Evolutionary conservation across 2,797 vertebrate genomes (phyloP), one percentile per base, ranked within the genome.

Genomic region (Pempheris klunzingeri): DNA sequence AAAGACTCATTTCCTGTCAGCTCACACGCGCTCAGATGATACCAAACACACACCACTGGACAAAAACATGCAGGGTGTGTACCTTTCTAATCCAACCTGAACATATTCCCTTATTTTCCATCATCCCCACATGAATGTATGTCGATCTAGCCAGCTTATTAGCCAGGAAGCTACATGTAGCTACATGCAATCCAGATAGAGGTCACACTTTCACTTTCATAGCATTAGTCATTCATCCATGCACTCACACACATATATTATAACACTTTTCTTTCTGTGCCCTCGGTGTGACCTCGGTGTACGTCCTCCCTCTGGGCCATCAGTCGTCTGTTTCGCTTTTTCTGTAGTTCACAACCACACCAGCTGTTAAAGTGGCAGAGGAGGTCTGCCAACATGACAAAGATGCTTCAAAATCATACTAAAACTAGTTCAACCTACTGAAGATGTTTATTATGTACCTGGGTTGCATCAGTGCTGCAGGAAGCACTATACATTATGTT

Each of bases 201-300:
- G 68, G 82, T 71, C 55, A 53, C 4, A 11, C 43, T 32, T 63
- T 66, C 46, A 38, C 52, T 76, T 82, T 67, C 26, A 55, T 49
- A 38, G 61, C 63, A 79, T 86, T 54, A 80, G 38, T 68, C 47
- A 87, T 87, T 81, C 74, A 86, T 77, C 46, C 43, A 54, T 69
- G 59, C 62, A 41, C 36, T 52, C 32, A 52, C 61, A 54, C 50
- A 68, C 74, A 41, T 52, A 36, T 17, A 66, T 72, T n/a, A n/a
- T n/a, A n/a, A 76, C 59, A 55, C 22, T 43, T 38, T 74, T 69
- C 49, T 72, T 20, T 50, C 32, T 18, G 20, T 81, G 79, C 64
- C 83, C 85, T 86, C 52, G 34, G 44, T 4, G 18, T 34, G 64
- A 91, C 83, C 86, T 74, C 81, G 3, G 11, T 46, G 49, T 62